phyloP scores from a whole-genome alignment of 2,797 vertebrate genomes.

The Channa striata region DNA sequence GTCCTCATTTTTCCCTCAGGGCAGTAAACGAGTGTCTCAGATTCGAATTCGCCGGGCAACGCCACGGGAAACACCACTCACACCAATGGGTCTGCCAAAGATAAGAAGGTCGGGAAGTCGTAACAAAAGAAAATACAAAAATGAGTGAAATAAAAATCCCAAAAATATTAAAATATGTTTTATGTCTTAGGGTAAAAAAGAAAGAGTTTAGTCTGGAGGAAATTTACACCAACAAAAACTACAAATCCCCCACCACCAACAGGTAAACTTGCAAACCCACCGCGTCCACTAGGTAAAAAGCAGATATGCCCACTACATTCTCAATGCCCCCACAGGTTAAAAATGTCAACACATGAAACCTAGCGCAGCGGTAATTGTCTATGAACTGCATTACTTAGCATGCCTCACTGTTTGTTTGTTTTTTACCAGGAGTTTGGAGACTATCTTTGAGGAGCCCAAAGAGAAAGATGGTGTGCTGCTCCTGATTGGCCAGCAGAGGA shows the following conservation, averaged over 20 bases:
- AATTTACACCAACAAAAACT: slow-evolving; percentile 99
- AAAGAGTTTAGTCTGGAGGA: slow-evolving; percentile 98
- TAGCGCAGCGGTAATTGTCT: too few species aligned
- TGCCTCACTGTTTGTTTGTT: slow-evolving; percentile 9
- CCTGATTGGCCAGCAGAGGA: slow-evolving; percentile 93
- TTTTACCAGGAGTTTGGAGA: slow-evolving; percentile 90
- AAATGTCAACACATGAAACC: neutral
- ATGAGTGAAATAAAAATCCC: accelerated
- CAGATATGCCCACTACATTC: neutral
- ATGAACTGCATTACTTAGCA: slow-evolving; percentile 25
- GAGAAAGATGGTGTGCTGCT: slow-evolving; percentile 91
- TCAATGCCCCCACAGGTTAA: too few species aligned
- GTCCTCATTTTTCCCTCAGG: slow-evolving; percentile 9
- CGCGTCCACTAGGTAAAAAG: slow-evolving; percentile 84
- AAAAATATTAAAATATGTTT: neutral
- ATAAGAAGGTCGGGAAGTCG: slow-evolving; percentile 86
- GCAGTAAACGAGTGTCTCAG: slow-evolving; percentile 93
- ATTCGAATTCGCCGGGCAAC: slow-evolving; percentile 93
- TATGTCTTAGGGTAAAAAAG: slow-evolving; percentile 90
- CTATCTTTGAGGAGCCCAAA: slow-evolving; percentile 96
- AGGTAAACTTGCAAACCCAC: slow-evolving; percentile 80
- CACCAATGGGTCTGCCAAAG: slow-evolving; percentile 96
- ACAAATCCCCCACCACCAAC: slow-evolving; percentile 91
- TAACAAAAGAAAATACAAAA: neutral
- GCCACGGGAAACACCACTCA: slow-evolving; percentile 91